Base-by-base conservation (phyloP, 2,113 vertebrate genomes). In the Synodontis membranacea region DNA sequence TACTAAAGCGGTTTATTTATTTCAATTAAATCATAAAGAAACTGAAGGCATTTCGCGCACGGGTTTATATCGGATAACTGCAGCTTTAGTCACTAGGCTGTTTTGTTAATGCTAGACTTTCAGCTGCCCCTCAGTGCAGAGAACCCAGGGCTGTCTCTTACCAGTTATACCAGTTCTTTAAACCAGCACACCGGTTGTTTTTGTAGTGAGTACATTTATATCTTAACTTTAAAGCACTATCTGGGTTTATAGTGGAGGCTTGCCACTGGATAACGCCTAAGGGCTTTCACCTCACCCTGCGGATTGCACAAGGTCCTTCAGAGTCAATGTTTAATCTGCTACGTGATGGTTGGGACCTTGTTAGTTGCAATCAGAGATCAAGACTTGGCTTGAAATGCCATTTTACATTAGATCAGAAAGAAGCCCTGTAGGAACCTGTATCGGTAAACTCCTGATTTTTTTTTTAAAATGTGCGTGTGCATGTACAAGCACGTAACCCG, bases 251-350 rank as follows among this genome's bases (percentile, higher is more conserved):
- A 56, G 64, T 19, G 21, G 44, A 39, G 64, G 46, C 37, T 48
- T 83, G 74, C 54, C 37, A 74, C 62, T 86, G 74, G 72, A 52
- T 86, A 66, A 39, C n/a, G n/a, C n/a, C 15, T 28, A n/a, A 80
- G 70, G 88, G 86, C 80, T 58, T 89, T 92, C 75, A 91, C 90
- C 64, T 52, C 10, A 17, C 6, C 19, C 34, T 66, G 48, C 84
- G 86, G 86, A 84, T 88, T 92, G 89, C 89, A 70, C 84, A 89
- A 85, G 70, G 84, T 85, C 82, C 54, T 60, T 86, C 0, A 0
- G 79, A 25, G 91, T 94, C 84, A 93, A 94, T 93, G 90, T 93
- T 93, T 93, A 93, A 93, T 92, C 91, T 82, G 52, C 83, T 89
- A 74, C 34, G 72, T 91, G 89, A 90, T 34, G 74, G 44, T 62